Base-by-base conservation (phyloP, 2,888 invertebrate species). In the Leptogaster cylindrica region DNA sequence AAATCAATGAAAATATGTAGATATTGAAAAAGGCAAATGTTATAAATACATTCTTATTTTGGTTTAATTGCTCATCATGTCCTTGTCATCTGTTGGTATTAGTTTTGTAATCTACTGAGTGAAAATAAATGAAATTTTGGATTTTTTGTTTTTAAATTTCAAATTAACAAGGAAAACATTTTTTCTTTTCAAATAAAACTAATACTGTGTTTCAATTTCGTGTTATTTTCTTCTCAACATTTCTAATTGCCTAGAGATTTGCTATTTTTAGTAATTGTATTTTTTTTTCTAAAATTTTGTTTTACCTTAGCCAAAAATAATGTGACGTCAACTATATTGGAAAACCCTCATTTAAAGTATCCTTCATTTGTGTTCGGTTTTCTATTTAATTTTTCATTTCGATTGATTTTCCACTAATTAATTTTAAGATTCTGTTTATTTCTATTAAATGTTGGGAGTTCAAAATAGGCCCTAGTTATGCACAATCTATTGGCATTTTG, bases 381-480 rank as follows among this genome's bases (percentile, higher is more conserved):
- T 61, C 28, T n/a, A 14, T 25, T 44, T 28, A 27, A 61, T 8
- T 44, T 27, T 28, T n/a, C 44, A 16, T 27, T 41, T 44, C 16
- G 27, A 16, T 61, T 27, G n/a, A 33, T 6, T 61, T 61, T 61
- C n/a, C 28, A 23, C 44, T 61, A 44, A 33, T 20, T 51, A 33
- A 28, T 27, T 27, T 61, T 44, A 61, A 23, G 14, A 61, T 61
- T 58, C 10, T 39, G 23, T 39, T 58, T 41, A 58, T 41, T 58
- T 39, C 12, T 58, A 41, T 58, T 41, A 25, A 36, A 18, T 10
- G 14, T 31, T 58, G 58, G 39, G 39, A 41, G n/a, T 61, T 44
- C 44, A 44, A 61, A 61, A 44, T 61, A 61, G 61, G 61, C 61
- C 61, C 61, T 61, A 44, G 41, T 33, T 61, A 61, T 61, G 28